Percentiles rank a stretch among this genome's conserved stretches.
These are phyloP conservation scores for Zophobas morio DNA, from an alignment of 1,140 invertebrate species.

Conservation along the genomic window DNA sequence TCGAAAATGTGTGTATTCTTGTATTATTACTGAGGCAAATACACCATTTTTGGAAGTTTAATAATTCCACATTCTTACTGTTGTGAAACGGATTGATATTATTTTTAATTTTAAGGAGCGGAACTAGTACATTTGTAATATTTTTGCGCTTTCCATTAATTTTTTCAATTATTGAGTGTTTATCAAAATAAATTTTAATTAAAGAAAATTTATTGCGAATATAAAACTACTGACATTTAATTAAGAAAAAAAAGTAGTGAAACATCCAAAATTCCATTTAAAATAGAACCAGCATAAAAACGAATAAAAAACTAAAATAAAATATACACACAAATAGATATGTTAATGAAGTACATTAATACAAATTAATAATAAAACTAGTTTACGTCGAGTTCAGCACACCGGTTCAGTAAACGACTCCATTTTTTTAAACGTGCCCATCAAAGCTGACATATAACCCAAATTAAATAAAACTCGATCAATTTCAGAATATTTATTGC, in stretches of 20 bases:
- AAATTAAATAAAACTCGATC: background rate
- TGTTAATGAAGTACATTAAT: constrained; percentile 33
- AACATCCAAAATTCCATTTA: background rate
- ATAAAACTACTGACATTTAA: constrained; percentile 5
- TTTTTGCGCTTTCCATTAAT: too few species aligned
- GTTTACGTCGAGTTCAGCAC: constrained; percentile 24
- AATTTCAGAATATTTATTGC: background rate
- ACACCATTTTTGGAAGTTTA: too few species aligned
- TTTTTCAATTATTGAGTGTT: too few species aligned
- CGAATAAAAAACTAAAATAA: background rate
- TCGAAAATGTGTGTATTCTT: too few species aligned
- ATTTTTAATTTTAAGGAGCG: too few species aligned
- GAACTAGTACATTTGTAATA: too few species aligned
- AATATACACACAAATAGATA: constrained; percentile 16
- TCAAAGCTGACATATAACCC: background rate
- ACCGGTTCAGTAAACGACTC: constrained; percentile 10
- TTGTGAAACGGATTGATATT: too few species aligned
- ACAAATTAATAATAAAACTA: constrained; percentile 34
- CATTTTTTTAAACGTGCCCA: constrained; percentile 5
- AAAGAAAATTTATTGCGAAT: background rate
- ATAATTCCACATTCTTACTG: too few species aligned
- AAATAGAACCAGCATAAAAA: constrained; percentile 12
- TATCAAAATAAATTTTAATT: background rate
- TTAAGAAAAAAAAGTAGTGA: background rate
- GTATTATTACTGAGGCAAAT: too few species aligned